A percentile compares a stretch with the other conserved stretches of the same genome.
These are phyloP conservation scores for Forpus xanthops DNA, from an alignment of 2,797 vertebrate species.

Conservation along the genomic window DNA sequence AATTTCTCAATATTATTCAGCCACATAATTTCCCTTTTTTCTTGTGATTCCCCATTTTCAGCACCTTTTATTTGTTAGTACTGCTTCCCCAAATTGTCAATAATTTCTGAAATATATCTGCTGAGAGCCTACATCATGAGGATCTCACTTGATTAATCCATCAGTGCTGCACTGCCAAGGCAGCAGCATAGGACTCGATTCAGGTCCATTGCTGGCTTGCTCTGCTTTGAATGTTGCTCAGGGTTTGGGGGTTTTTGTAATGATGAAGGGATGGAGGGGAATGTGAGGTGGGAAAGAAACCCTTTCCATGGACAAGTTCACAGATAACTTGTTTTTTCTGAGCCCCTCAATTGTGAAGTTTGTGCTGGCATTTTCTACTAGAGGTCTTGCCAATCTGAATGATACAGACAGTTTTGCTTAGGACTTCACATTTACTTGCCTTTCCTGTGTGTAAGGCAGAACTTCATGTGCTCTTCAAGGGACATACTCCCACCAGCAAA, in stretches of 20 bases:
- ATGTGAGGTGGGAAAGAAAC: neutral
- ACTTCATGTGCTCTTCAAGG: neutral
- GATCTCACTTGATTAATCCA: neutral
- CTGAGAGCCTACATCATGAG: neutral
- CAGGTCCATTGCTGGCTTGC: neutral
- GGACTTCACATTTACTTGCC: neutral
- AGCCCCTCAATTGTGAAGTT: neutral
- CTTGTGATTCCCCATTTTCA: slow-evolving; percentile 28
- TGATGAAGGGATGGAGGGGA: neutral
- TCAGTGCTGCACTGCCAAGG: neutral
- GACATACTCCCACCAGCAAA: neutral
- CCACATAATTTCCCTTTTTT: slow-evolving; percentile 42
- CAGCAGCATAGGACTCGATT: neutral
- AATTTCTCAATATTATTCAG: slow-evolving; percentile 50
- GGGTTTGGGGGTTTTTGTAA: neutral
- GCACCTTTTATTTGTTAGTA: neutral
- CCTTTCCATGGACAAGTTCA: neutral
- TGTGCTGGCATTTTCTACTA: neutral
- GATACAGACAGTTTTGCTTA: neutral
- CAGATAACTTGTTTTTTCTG: neutral
- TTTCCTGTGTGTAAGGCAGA: neutral
- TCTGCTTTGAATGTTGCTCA: neutral
- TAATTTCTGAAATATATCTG: neutral
- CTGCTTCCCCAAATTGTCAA: neutral
- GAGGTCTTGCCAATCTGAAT: neutral